Conservation (phyloP, 2,113 vertebrate genomes). For the Phalacrocorax brasilianus region DNA sequence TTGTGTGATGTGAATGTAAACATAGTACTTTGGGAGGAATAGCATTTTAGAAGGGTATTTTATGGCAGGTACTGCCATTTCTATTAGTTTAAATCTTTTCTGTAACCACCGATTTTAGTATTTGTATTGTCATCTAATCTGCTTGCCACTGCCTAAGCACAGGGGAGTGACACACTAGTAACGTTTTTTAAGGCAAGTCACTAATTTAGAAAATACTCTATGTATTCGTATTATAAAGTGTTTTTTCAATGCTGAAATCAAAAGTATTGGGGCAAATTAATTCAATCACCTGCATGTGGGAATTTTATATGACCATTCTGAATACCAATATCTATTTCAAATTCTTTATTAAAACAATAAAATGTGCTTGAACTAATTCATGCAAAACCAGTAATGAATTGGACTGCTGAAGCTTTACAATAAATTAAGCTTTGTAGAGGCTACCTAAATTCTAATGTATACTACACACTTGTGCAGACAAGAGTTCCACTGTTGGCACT, state of each 20-base stretch:
- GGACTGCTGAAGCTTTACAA: constrained; percentile 51
- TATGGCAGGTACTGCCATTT: constrained; percentile 1
- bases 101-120: background rate
- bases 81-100: background rate
- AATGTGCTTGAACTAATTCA: constrained; percentile 45
- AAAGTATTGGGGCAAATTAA: constrained; percentile 35
- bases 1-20: constrained; percentile 54
- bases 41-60: constrained; percentile 24
- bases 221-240: constrained; percentile 29
- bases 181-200: constrained; percentile 37
- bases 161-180: constrained; percentile 14
- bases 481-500: constrained; percentile 31
- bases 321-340: constrained; percentile 18
- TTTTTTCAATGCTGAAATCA: constrained; percentile 41
- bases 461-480: constrained; percentile 7
- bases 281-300: constrained; percentile 14
- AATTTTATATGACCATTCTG: constrained; percentile 32
- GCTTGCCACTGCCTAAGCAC: constrained; percentile 32
- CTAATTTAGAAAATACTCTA: constrained; percentile 34
- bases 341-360: constrained; percentile 47
- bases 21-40: constrained; percentile 32
- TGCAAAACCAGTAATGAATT: constrained; percentile 60
- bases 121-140: constrained; percentile 18
- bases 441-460: constrained; percentile 16
- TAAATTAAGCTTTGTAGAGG: constrained; percentile 40